These are phyloP conservation scores for Castor canadensis DNA, from an alignment of 2,113 vertebrate species.

Conservation along the genomic window DNA sequence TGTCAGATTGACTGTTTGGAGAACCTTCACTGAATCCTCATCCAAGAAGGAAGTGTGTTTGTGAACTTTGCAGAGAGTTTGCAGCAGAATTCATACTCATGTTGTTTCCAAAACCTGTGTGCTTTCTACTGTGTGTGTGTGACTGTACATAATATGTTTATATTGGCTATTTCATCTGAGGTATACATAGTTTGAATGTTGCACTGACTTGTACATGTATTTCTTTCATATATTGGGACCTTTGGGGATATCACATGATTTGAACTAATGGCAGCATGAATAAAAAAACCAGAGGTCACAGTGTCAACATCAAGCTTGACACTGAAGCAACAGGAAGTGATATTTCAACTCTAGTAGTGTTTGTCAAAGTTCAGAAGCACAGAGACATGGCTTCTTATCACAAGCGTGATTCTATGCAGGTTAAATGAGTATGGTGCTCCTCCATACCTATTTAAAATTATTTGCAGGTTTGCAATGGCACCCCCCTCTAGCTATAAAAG, in stretches of 20 bases:
- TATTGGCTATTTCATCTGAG: neutral
- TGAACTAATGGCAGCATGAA: neutral
- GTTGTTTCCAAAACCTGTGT: neutral
- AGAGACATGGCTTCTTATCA: neutral
- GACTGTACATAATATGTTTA: accelerated
- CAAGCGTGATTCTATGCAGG: neutral
- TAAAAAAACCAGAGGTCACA: neutral
- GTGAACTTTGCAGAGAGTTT: neutral
- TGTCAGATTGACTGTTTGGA: neutral
- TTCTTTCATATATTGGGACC: neutral
- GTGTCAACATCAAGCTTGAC: neutral
- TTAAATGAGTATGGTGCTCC: neutral
- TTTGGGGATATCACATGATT: neutral
- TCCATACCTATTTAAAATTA: neutral
- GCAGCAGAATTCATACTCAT: neutral
- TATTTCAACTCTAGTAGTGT: neutral
- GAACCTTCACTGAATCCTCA: neutral
- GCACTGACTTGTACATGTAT: neutral
- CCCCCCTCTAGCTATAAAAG: neutral
- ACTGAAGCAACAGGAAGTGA: neutral
- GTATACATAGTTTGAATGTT: neutral
- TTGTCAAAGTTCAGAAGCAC: neutral
- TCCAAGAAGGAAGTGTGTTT: neutral
- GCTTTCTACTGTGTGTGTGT: neutral
- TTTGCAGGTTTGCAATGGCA: neutral